Percentiles rank a stretch among this genome's conserved stretches.
phyloP scores from a whole-genome alignment of 23 tunicate species.

The Botrylloides violaceus region DNA sequence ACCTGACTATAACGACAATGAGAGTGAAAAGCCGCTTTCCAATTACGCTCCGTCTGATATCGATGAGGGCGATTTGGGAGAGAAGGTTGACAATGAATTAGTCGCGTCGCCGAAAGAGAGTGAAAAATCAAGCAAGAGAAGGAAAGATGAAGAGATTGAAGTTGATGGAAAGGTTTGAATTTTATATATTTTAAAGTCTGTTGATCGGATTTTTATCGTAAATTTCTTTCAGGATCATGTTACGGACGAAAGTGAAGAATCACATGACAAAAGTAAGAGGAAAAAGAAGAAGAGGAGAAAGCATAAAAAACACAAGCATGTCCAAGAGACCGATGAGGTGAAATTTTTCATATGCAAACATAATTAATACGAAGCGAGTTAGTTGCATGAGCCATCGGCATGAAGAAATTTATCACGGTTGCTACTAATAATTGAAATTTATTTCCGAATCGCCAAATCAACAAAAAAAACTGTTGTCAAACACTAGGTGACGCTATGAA shows the following conservation, averaged over 20 bases:
- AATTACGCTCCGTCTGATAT: conserved; percentile 23
- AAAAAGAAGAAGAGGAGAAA: conserved; percentile 15
- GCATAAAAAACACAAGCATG: conserved; percentile 14
- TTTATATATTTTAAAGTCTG: no score
- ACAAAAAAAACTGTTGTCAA: background rate
- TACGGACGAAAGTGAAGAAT: background rate
- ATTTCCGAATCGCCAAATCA: background rate
- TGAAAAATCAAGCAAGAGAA: background rate
- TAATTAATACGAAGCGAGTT: background rate
- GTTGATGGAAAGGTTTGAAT: no score
- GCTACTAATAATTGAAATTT: background rate
- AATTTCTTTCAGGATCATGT: background rate
- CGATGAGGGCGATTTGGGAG: background rate
- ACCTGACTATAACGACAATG: conserved; percentile 15
- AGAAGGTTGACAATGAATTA: background rate
- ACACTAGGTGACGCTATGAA: background rate
- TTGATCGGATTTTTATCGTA: no score
- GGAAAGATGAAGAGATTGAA: background rate
- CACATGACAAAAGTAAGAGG: background rate
- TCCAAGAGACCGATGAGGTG: conserved; percentile 2
- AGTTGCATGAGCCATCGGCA: background rate
- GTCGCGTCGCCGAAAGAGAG: background rate
- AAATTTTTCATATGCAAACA: background rate
- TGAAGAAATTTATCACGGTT: background rate
- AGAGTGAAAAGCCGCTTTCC: conserved; percentile 18